These are phyloP conservation scores for Microplitis demolitor DNA, from an alignment of 1,140 invertebrate genomes.

Conservation along the genomic window DNA sequence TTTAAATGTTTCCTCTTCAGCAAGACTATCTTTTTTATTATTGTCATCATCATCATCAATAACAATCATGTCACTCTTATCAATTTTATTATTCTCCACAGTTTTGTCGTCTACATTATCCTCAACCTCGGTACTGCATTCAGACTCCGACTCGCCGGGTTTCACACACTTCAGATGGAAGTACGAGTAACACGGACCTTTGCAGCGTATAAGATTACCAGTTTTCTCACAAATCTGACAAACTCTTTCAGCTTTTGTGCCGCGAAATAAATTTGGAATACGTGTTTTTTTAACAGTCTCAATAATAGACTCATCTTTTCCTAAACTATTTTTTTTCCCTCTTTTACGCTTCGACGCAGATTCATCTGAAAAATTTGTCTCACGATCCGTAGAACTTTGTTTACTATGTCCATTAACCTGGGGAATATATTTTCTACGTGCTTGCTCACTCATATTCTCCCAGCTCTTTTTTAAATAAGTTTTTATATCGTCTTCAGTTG, in stretches of 20 bases:
- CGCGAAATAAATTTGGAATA: conserved; percentile 67
- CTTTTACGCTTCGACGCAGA: conserved; percentile 29
- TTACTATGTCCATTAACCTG: conserved; percentile 21
- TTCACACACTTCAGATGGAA: conserved; percentile 56
- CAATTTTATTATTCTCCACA: conserved; percentile 29
- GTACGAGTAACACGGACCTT: conserved; percentile 61
- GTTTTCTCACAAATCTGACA: conserved; percentile 71
- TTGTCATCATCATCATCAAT: conserved; percentile 3
- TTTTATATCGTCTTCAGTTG: conserved; percentile 58
- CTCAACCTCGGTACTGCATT: conserved; percentile 41
- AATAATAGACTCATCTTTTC: conserved; percentile 16
- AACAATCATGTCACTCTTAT: not conserved
- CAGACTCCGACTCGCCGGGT: conserved; percentile 53
- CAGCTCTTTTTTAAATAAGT: conserved; percentile 63
- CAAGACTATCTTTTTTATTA: conserved; percentile 36
- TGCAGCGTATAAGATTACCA: conserved; percentile 68
- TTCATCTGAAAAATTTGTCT: conserved; percentile 32
- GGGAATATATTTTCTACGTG: conserved; percentile 40
- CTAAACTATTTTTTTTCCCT: conserved; percentile 33
- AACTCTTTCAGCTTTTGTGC: conserved; percentile 66
- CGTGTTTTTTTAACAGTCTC: conserved; percentile 42
- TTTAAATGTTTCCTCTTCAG: conserved; percentile 50
- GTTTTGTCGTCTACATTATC: conserved; percentile 35
- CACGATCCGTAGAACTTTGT: conserved; percentile 31
- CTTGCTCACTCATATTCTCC: conserved; percentile 55